Conservation (phyloP, 2,888 invertebrate species). For the Cataglyphis altisquamis region DNA sequence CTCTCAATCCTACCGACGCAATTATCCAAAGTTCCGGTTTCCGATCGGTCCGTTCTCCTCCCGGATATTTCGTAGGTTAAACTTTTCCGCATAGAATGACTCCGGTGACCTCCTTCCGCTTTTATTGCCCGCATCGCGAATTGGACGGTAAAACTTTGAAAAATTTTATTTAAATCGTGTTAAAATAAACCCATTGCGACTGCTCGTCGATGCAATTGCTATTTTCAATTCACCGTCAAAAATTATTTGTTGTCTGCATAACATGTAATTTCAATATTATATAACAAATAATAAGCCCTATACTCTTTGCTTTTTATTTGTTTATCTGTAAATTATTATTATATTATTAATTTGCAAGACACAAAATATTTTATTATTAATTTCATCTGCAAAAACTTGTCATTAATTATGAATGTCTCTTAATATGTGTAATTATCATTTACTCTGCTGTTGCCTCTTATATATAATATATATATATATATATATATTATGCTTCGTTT, state of each 20-base stretch:
- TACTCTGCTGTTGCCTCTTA: not conserved
- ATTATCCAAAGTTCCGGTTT: conserved; percentile 66
- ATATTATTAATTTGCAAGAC: not conserved
- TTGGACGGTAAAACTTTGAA: conserved; percentile 50
- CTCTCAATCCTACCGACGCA: conserved; percentile 49
- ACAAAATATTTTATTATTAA: not conserved
- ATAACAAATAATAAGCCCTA: conserved; percentile 21
- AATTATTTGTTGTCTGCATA: conserved; percentile 32
- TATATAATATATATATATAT: not conserved
- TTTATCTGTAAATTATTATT: not conserved
- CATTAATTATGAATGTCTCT: not conserved
- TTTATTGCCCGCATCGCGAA: conserved; percentile 65
- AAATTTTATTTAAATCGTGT: conserved; percentile 63
- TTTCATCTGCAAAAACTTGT: not conserved
- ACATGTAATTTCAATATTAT: conserved; percentile 31
- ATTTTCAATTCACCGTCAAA: conserved; percentile 25
- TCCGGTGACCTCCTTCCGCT: conserved; percentile 58
- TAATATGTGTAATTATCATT: not conserved
- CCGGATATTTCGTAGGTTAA: conserved; percentile 62
- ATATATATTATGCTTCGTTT: too few species aligned
- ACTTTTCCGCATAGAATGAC: conserved; percentile 58
- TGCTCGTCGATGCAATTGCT: conserved; percentile 9
- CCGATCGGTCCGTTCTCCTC: conserved; percentile 51
- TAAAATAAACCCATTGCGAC: conserved; percentile 14
- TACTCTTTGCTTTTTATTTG: not conserved